These are phyloP conservation scores for Diaprepes abbreviatus DNA, from an alignment of 2,888 invertebrate genomes.

Conservation along the genomic window DNA sequence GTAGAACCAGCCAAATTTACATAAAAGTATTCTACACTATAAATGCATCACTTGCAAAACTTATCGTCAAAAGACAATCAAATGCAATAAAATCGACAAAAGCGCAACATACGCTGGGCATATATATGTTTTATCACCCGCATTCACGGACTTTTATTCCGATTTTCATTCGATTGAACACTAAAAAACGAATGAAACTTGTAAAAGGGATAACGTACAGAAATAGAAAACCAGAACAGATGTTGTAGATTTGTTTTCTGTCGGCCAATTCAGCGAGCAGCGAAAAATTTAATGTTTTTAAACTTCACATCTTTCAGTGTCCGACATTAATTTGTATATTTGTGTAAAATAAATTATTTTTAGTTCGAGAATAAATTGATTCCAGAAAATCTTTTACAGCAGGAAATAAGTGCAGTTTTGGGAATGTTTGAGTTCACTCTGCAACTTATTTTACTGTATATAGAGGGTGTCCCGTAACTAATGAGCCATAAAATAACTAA, in stretches of 20 bases:
- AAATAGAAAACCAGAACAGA: conserved; percentile 54
- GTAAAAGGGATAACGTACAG: conserved; percentile 58
- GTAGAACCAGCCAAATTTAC: neutral
- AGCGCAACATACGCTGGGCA: conserved; percentile 29
- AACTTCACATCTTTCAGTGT: conserved; percentile 15
- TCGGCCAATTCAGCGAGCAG: conserved; percentile 24
- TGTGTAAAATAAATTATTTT: conserved; percentile 4
- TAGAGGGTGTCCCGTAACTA: too few species aligned
- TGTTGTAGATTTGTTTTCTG: conserved; percentile 34
- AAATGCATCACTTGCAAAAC: conserved; percentile 27
- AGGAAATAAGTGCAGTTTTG: neutral
- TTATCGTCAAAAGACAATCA: conserved; percentile 47
- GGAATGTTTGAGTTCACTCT: neutral
- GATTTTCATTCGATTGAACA: conserved; percentile 64
- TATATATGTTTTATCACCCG: conserved; percentile 62
- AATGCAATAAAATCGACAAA: conserved; percentile 47
- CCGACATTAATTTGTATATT: conserved; percentile 18
- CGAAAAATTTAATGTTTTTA: conserved; percentile 30
- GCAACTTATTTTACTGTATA: neutral
- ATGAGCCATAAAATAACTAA: too few species aligned
- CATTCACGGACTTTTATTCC: conserved; percentile 63
- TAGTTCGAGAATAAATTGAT: neutral
- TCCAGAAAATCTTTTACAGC: neutral
- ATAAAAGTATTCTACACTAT: neutral
- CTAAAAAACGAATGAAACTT: conserved; percentile 63